phyloP scores from a whole-genome alignment of 2,113 vertebrate species.

The Ceyx melanurus region DNA sequence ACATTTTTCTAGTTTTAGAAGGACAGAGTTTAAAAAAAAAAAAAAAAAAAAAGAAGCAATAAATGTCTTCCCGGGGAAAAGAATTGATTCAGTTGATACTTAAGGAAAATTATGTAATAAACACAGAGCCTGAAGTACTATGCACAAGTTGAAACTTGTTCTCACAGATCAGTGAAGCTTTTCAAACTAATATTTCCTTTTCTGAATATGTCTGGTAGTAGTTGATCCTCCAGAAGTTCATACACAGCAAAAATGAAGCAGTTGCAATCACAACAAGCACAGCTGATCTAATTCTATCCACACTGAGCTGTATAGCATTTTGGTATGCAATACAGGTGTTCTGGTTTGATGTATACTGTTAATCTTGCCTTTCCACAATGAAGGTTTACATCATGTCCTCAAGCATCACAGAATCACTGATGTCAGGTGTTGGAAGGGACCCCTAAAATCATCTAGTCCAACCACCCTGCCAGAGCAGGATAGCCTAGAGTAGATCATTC shows the following conservation, averaged over 20 bases:
- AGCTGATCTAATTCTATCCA: background rate
- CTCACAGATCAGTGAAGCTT: background rate
- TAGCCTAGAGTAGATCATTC: background rate
- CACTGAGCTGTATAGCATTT: background rate
- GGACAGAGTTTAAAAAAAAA: background rate
- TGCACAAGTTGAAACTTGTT: background rate
- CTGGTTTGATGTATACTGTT: background rate
- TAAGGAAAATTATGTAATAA: background rate
- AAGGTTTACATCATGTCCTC: background rate
- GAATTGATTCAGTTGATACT: background rate
- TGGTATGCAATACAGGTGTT: background rate
- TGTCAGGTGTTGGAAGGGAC: background rate
- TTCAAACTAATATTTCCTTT: background rate
- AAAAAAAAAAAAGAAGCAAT: background rate
- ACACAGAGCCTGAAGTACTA: background rate
- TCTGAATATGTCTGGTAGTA: background rate
- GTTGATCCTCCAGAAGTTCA: background rate
- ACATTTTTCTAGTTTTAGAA: background rate
- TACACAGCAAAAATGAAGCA: background rate
- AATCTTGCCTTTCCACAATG: background rate
- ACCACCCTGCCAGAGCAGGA: background rate
- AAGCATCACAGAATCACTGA: background rate
- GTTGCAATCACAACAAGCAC: background rate
- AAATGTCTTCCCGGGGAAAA: background rate
- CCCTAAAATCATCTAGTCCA: background rate